Conservation (phyloP, 2,113 vertebrate genomes). For the Oplegnathus fasciatus region DNA sequence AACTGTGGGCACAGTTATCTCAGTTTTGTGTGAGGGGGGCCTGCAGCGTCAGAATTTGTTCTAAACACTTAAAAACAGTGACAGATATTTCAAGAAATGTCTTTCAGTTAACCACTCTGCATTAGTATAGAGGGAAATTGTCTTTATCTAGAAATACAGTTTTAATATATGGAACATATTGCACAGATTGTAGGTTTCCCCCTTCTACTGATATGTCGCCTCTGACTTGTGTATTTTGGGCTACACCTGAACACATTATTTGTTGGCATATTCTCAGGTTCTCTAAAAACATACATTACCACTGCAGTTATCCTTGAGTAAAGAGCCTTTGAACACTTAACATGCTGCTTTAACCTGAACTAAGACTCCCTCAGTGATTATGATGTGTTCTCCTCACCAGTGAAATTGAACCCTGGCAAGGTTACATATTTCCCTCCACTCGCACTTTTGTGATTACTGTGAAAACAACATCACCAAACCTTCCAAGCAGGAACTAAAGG, state of each 20-base stretch:
- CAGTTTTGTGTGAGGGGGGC: not conserved
- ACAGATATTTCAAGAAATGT: not conserved
- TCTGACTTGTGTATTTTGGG: conserved; percentile 8
- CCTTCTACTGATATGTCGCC: not conserved
- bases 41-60: not conserved
- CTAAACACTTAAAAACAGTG: not conserved
- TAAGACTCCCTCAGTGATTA: conserved; percentile 21
- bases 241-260: conserved; percentile 13
- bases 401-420: conserved; percentile 33
- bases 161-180: not conserved
- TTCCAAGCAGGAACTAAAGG: conserved; percentile 8
- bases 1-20: not conserved
- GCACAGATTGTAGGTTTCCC: not conserved
- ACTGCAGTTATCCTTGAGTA: conserved; percentile 53
- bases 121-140: not conserved
- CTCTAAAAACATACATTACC: conserved; percentile 42
- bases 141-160: not conserved
- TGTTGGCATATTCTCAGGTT: conserved; percentile 13
- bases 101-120: not conserved
- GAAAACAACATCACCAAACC: conserved; percentile 38
- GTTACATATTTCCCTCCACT: conserved; percentile 22
- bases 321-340: conserved; percentile 32
- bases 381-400: conserved; percentile 2
- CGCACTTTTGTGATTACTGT: conserved; percentile 5
- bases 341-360: conserved; percentile 50